Base-by-base conservation (phyloP, 2,113 vertebrate genomes). In the Sigmodon hispidus region DNA sequence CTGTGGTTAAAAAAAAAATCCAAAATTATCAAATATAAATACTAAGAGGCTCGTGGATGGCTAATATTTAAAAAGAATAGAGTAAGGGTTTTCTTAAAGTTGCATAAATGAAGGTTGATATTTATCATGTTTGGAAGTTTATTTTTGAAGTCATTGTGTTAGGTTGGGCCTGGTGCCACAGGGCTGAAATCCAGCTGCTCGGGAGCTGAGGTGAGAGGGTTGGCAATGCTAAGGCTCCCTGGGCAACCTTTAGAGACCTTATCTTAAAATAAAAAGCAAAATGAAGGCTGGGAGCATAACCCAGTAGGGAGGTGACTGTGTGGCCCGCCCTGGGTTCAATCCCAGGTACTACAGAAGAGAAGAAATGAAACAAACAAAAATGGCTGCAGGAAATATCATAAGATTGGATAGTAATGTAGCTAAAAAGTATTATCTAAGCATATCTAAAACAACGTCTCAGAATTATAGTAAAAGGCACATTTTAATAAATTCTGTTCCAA, bases 1-100 rank as follows among this genome's bases (percentile, higher is more conserved):
- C 1, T 90, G 34, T n/a, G 29, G 40, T 80, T 67, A 87, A 92
- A 75, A 36, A 72, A 87, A 92, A 75, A 36, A 65, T 73, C 29
- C 91, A 95, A 63, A 59, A 63, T 95, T 81, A 70, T 93, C 31
- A 91, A 93, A 95, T 79, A 94, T 40, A 85, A 91, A 93, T 65
- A 9, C 21, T 72, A 87, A 79, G n/a, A 83, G 36, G 89, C 63
- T 89, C 84, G 55, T 81, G 22, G 55, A 79, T 81, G n/a, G 57
- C 63, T 89, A 89, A 84, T 83, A 50, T 89, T 85, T 17, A 45
- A 87, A 21, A 17, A 16, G 31, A 36, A 95, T 63, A 8, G 7
- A 55, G 85, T 13, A 4, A 48, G 85, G 8, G 70, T 90, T 94
- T 95, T 6, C 85, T 50, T 94, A 85, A 88, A 55, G 59, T 94